Base-by-base conservation (phyloP, 2,113 vertebrate species). In the Hassar affinis region DNA sequence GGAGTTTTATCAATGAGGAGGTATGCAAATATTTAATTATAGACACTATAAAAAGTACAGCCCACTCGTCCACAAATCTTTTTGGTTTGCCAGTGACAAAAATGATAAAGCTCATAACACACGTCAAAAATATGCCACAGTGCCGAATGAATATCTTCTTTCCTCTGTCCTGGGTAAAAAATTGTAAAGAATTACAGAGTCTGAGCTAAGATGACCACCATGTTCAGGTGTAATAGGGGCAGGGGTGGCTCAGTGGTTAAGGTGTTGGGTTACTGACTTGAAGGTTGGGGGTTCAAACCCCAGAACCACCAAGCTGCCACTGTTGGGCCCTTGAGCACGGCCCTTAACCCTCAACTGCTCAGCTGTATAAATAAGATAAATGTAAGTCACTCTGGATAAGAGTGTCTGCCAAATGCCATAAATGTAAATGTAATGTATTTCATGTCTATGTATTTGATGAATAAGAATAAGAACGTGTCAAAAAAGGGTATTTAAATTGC, bases 21-120 rank as follows among this genome's bases (percentile, higher is more conserved):
- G 35, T 27, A 54, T 33, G n/a, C 74, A 76, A 22, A 35, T 76
- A 54, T 76, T 52, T 75, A 75, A 75, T 75, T 52, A 76, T 27
- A 33, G 49, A 54, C 49, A 22, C 22, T 71, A 22, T 22, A 42
- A 45, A 71, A 71, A 51, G 30, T 51, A 30, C 45, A 75, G 1
- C 3, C n/a, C 15, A 51, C 25, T 49, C 6, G 1, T 42, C 27
- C 9, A 14, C 66, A 12, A 42, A 42, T 69, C 10, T 42, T 17
- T 11, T 68, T 68, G 14, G 15, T 3, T 68, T 18, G 22, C 3
- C 3, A 69, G 11, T 69, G 35, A 42, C 35, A 42, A 25, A 66
- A 64, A 8, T 33, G 2, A 8, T 38, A 18, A 38, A 9, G 64
- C 9, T 20, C 7, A 27, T 61, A 30, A 61, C 11, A n/a, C 11